A percentile compares a stretch with the other conserved stretches of the same genome.
These are phyloP conservation scores for Dolichopus griseipennis DNA, from an alignment of 2,888 invertebrate genomes.

Conservation along the genomic window DNA sequence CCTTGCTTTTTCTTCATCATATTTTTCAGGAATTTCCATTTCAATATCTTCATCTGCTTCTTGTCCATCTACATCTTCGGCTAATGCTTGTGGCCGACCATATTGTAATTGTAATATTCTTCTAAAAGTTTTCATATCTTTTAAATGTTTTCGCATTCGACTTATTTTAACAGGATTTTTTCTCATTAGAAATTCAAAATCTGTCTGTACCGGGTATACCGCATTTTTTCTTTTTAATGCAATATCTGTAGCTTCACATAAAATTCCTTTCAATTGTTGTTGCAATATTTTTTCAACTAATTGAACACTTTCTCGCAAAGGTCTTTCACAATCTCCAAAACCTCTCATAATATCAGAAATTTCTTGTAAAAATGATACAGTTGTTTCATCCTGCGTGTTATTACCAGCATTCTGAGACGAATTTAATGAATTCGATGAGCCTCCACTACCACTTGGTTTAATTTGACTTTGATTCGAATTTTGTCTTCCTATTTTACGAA, in stretches of 20 bases:
- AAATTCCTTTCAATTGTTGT: slow-evolving; percentile 67
- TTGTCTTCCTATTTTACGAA: background rate
- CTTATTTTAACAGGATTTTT: slow-evolving; percentile 70
- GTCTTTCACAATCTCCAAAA: slow-evolving; percentile 81
- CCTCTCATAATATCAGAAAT: slow-evolving; percentile 85
- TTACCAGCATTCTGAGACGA: background rate
- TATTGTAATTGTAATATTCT: slow-evolving; percentile 36
- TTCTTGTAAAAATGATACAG: slow-evolving; percentile 41
- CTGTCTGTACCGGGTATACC: slow-evolving; percentile 48
- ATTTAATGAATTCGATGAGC: background rate
- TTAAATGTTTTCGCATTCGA: slow-evolving; percentile 64
- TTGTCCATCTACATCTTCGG: slow-evolving; percentile 42
- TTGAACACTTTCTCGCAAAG: slow-evolving; percentile 70
- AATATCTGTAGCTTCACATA: slow-evolving; percentile 65
- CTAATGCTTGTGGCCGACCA: slow-evolving; percentile 37
- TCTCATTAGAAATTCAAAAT: slow-evolving; percentile 74
- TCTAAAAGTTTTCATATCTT: slow-evolving; percentile 47
- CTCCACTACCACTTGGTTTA: background rate
- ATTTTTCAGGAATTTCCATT: slow-evolving; percentile 45
- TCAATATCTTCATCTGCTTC: slow-evolving; percentile 48
- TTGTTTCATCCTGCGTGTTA: background rate
- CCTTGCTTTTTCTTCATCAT: slow-evolving; percentile 40
- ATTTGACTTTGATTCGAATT: background rate
- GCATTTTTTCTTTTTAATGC: slow-evolving; percentile 57
- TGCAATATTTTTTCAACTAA: slow-evolving; percentile 76